A percentile compares a stretch with the other conserved stretches of the same genome.
Evolutionary conservation across 2,797 vertebrate species (phyloP).

Genomic region (Enteromius argenteus): DNA sequence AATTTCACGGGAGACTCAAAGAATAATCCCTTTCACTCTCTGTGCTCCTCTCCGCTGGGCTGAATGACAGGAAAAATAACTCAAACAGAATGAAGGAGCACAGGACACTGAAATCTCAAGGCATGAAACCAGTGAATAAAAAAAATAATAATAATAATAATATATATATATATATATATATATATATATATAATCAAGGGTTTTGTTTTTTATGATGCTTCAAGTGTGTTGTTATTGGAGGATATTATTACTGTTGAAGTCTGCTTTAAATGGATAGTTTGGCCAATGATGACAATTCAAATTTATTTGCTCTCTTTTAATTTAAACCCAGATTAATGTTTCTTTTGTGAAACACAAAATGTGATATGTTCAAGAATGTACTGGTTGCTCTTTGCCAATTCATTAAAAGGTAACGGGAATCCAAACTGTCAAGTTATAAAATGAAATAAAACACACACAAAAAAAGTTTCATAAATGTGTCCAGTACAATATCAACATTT

Average conservation of each 20-base stretch:
- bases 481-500: not conserved
- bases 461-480: not conserved
- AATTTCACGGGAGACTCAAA: conserved; percentile 14
- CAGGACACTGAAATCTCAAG: conserved; percentile 12
- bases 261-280: not conserved
- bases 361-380: not conserved
- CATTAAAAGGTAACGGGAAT: not conserved
- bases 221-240: conserved; percentile 16
- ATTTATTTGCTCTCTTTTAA: not conserved
- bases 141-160: too few relatives aligned
- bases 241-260: not conserved
- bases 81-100: conserved; percentile 20
- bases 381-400: not conserved
- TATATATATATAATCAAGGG: conserved; percentile 9
- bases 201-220: not conserved
- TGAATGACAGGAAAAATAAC: conserved; percentile 32
- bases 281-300: not conserved
- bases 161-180: too few relatives aligned
- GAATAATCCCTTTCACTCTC: conserved; percentile 37
- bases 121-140: conserved; percentile 22
- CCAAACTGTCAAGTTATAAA: not conserved
- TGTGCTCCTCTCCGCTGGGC: conserved; percentile 28
- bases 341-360: not conserved
- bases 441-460: not conserved
- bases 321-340: not conserved